These are phyloP conservation scores for Prionailurus viverrinus DNA, from an alignment of 2,113 vertebrate species.

Conservation along the genomic window DNA sequence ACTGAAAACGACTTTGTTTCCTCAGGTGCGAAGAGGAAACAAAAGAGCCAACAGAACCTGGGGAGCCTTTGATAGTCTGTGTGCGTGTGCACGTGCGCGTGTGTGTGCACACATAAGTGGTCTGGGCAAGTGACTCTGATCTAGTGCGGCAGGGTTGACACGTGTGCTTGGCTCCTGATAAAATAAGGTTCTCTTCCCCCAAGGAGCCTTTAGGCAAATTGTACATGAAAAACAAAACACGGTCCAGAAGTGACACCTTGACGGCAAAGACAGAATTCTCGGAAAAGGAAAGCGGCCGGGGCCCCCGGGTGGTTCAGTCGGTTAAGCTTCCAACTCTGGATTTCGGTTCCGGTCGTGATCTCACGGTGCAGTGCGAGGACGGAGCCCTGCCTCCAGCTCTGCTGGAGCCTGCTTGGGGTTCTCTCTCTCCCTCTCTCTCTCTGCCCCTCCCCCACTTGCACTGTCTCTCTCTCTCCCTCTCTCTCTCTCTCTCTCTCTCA, in stretches of 20 bases:
- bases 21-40: background rate
- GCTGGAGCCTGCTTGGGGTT: too few relatives aligned
- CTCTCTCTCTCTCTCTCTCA: too few relatives aligned
- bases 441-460: too few relatives aligned
- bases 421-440: too few relatives aligned
- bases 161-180: background rate
- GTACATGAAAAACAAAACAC: background rate
- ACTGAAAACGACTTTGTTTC: background rate
- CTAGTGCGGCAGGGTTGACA: background rate
- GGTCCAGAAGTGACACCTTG: background rate
- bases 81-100: fast-evolving
- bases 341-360: too few relatives aligned
- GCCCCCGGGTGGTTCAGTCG: too few relatives aligned
- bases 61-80: background rate
- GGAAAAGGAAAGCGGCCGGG: background rate
- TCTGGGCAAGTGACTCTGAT: background rate
- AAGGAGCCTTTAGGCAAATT: background rate
- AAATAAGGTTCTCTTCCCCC: background rate
- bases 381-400: too few relatives aligned
- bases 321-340: too few relatives aligned
- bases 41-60: background rate
- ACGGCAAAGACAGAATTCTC: background rate
- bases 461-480: too few relatives aligned
- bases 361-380: too few relatives aligned
- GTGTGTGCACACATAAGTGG: fast-evolving